Evolutionary conservation across 2,113 vertebrate genomes (phyloP).

Genomic region (Ivindomyrus marchei): DNA sequence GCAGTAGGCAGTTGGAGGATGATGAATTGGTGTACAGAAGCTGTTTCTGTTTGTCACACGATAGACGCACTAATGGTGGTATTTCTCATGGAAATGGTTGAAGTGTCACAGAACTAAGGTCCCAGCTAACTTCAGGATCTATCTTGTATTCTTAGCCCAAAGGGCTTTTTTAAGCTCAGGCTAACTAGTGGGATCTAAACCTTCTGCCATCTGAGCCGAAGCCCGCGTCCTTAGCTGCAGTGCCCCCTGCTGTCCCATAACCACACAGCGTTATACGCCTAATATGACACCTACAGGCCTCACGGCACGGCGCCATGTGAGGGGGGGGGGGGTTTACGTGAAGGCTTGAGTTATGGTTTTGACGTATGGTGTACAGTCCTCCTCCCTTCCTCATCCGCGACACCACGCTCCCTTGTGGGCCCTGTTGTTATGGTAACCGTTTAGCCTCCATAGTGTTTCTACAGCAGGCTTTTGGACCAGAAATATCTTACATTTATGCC

Average conservation of each 20-base stretch:
- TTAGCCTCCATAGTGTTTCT: not conserved
- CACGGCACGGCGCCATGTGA: not conserved
- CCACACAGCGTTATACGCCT: not conserved
- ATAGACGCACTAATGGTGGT: not conserved
- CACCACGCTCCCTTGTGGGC: not conserved
- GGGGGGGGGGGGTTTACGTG: not conserved
- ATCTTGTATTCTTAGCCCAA: not conserved
- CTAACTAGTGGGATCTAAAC: not conserved
- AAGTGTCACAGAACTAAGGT: not conserved
- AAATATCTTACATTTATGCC: not conserved
- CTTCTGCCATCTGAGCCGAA: not conserved
- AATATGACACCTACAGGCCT: not conserved
- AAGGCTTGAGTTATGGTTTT: not conserved
- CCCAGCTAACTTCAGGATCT: not conserved
- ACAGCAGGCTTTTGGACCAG: not conserved
- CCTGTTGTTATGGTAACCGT: conserved; percentile 6
- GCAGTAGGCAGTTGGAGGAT: not conserved
- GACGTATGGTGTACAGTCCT: not conserved
- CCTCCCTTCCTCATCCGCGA: not conserved
- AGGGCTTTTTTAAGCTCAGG: not conserved
- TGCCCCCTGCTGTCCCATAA: not conserved
- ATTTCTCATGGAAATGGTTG: not conserved
- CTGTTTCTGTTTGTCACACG: not conserved
- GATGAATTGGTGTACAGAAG: not conserved
- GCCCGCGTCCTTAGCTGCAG: not conserved